Percentiles rank a stretch among this genome's conserved stretches.
Conservation (phyloP, 2,888 invertebrate genomes). For the Drosophila anceps region DNA sequence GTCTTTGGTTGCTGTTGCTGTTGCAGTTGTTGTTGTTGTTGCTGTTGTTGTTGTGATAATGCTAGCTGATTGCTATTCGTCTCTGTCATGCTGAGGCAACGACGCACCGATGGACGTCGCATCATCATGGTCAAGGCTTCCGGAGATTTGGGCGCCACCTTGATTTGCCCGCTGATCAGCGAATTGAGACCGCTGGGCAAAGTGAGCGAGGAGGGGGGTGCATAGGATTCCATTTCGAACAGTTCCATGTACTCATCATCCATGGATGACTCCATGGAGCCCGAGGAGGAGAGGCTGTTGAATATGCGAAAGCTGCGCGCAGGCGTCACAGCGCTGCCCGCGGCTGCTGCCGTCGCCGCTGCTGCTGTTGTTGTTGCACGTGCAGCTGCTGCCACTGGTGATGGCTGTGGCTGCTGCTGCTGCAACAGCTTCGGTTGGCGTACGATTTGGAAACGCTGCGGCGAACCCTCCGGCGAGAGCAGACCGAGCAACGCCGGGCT, state of each 20-base stretch:
- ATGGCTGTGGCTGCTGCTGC: conserved; percentile 13
- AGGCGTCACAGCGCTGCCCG: conserved; percentile 53
- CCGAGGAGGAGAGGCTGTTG: conserved; percentile 86
- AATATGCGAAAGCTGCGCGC: conserved; percentile 84
- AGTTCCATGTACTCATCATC: conserved; percentile 88
- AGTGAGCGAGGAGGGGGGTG: conserved; percentile 60
- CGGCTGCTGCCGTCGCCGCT: conserved; percentile 9
- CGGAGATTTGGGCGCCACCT: conserved; percentile 84
- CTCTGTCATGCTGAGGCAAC: conserved; percentile 86
- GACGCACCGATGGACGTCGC: conserved; percentile 85
- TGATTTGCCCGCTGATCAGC: conserved; percentile 87
- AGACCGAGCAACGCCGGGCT: conserved; percentile 80
- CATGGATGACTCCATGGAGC: conserved; percentile 88
- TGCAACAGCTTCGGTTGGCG: conserved; percentile 61
- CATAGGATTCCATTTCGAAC: conserved; percentile 87
- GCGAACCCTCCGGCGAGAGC: conserved; percentile 84
- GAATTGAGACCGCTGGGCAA: conserved; percentile 87
- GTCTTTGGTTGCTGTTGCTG: conserved; percentile 81
- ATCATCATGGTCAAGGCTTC: conserved; percentile 72
- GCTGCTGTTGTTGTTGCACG: conserved; percentile 5
- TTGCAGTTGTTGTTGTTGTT: neutral
- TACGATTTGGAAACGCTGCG: conserved; percentile 83
- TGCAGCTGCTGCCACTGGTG: conserved; percentile 18
- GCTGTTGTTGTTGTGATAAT: conserved; percentile 63
- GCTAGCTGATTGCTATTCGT: conserved; percentile 69